Base-by-base conservation (phyloP, 2,113 vertebrate species). In the Planiliza haematocheilus region DNA sequence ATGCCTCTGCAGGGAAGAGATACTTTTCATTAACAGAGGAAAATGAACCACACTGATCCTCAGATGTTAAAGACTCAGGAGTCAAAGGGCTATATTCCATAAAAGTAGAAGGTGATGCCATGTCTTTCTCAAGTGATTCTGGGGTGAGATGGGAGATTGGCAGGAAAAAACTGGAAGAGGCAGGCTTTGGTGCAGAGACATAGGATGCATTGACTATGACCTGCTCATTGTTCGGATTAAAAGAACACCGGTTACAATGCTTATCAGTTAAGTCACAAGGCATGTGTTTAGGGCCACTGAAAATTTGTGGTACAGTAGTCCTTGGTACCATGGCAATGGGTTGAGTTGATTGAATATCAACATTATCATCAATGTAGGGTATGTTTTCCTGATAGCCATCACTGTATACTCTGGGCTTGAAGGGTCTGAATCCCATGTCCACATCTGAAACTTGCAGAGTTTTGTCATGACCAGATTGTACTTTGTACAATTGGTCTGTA, bases 311-410 rank as follows among this genome's bases (percentile, higher is more conserved):
- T 7, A 79, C 30, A 43, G 66, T 52, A 30, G 17, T 50, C 5
- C 37, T 52, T 69, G 66, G 24, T 39, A 51, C 2, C 8, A 59
- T 57, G 10, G 66, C 60, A 37, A 10, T 36, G 21, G 61, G 41
- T 56, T 85, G 55, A 52, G 20, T 6, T 53, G 60, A 72, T 12
- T 56, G 48, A 20, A 65, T 9, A 37, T 59, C 53, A 52, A 65
- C 63, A 16, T 60, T 37, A 13, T 90, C 88, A 67, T 93, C 92
- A 74, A 93, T 91, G 65, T 90, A 90, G 9, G 73, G 77, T 6
- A 91, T 14, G 43, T 64, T 71, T 60, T 81, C 39, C 3, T 2
- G 48, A 61, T 49, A 58, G 9, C 11, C 30, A 30, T 49, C 18
- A 41, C 11, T 74, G 55, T 72, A 21, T 49, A 56, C 13, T 64